These are phyloP conservation scores for Drosophila kepulauana DNA, from an alignment of 1,140 invertebrate genomes.

Conservation along the genomic window DNA sequence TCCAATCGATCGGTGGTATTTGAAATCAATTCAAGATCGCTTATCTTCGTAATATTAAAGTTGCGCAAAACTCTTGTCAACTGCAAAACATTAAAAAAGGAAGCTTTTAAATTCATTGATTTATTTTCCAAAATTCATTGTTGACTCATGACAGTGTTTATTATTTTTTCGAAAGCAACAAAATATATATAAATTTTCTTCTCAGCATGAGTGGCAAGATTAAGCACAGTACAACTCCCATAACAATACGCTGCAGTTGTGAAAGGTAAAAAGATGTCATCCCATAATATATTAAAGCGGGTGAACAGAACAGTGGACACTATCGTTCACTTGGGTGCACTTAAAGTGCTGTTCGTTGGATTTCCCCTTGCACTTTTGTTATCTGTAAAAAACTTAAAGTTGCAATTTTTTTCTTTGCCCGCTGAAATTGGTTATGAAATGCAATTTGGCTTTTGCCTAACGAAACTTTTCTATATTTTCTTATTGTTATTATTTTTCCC, in stretches of 20 bases:
- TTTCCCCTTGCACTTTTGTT: slow-evolving; percentile 43
- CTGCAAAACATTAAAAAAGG: slow-evolving; percentile 85
- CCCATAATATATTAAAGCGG: not conserved
- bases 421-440: slow-evolving; percentile 73
- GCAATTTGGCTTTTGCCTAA: slow-evolving; percentile 56
- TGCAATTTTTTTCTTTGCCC: slow-evolving; percentile 36
- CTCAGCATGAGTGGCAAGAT: too few relatives aligned
- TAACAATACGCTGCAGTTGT: slow-evolving; percentile 21
- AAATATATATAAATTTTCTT: too few relatives aligned
- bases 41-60: slow-evolving; percentile 89
- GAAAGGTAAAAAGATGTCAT: slow-evolving; percentile 40
- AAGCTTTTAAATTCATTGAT: slow-evolving; percentile 1
- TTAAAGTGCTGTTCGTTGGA: slow-evolving; percentile 33
- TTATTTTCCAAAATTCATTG: not conserved
- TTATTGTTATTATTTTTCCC: not conserved
- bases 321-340: slow-evolving; percentile 41
- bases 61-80: slow-evolving; percentile 88
- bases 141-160: slow-evolving; percentile 25
- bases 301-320: not conserved
- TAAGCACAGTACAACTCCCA: too few relatives aligned
- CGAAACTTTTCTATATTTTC: slow-evolving; percentile 39
- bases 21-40: slow-evolving; percentile 89
- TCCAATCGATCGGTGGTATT: slow-evolving; percentile 87
- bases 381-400: slow-evolving; percentile 61
- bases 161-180: too few relatives aligned